These are phyloP conservation scores for Ascaphus truei DNA, from an alignment of 2,113 vertebrate species.

Conservation along the genomic window DNA sequence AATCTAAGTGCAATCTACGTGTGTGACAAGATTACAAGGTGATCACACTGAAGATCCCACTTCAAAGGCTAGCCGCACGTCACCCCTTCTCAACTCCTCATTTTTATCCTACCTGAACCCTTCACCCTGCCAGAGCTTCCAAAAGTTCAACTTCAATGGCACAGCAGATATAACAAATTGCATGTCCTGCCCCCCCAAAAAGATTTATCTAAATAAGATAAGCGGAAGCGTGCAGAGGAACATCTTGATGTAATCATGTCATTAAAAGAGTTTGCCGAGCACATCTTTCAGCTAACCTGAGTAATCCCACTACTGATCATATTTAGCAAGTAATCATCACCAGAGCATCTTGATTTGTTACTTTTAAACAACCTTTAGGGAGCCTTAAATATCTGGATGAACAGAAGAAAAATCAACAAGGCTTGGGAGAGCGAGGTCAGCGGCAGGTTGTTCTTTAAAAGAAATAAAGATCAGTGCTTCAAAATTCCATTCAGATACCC, in stretches of 20 bases:
- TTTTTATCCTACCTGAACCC: constrained; percentile 3
- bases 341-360: not conserved
- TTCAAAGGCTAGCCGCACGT: constrained; percentile 9
- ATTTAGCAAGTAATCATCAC: too few species aligned
- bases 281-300: not conserved
- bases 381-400: not conserved
- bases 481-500: too few species aligned
- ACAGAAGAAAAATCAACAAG: not conserved
- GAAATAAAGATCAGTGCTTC: too few species aligned
- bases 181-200: not conserved
- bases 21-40: not conserved
- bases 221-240: constrained; percentile 19
- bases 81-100: not conserved
- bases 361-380: not conserved
- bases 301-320: not conserved
- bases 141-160: constrained; percentile 7
- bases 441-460: not conserved
- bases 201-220: constrained; percentile 13
- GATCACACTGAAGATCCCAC: not conserved
- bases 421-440: not conserved
- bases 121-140: constrained; percentile 10
- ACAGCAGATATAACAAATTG: not conserved
- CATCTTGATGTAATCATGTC: constrained; percentile 1
- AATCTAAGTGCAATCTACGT: too few species aligned
- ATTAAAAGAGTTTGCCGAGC: not conserved